Conservation (phyloP, 2,113 vertebrate species). For the Caranx melampygus region DNA sequence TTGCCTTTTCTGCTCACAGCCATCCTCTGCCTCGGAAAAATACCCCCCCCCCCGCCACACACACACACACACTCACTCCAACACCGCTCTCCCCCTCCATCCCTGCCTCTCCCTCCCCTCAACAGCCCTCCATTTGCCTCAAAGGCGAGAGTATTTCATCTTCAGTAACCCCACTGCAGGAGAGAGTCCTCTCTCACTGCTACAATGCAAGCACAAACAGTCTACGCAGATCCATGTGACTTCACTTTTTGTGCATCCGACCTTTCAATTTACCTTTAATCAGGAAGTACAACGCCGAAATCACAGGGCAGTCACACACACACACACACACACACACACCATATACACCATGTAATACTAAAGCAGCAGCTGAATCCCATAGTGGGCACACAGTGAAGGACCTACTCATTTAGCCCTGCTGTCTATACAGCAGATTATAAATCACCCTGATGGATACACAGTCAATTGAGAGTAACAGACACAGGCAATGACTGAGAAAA, state of each 20-base stretch:
- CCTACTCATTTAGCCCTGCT: constrained; percentile 55
- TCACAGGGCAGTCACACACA: not conserved
- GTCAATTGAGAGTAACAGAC: constrained; percentile 68
- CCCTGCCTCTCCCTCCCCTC: constrained; percentile 23
- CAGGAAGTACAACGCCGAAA: constrained; percentile 4
- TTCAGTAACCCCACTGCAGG: constrained; percentile 52
- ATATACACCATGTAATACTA: not conserved
- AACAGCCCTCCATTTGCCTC: constrained; percentile 57
- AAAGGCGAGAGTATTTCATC: constrained; percentile 60
- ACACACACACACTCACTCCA: not conserved
- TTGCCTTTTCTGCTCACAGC: constrained; percentile 52
- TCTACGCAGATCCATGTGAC: not conserved
- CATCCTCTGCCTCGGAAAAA: constrained; percentile 57
- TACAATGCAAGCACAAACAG: constrained; percentile 28
- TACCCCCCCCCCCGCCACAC: not conserved
- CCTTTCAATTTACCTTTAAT: constrained; percentile 8
- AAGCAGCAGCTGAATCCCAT: not conserved
- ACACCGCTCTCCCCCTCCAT: constrained; percentile 6
- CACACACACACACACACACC: not conserved
- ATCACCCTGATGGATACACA: constrained; percentile 76
- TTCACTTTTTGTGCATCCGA: not conserved
- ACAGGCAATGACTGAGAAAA: constrained; percentile 63
- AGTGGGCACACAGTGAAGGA: constrained; percentile 23
- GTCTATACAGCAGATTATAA: constrained; percentile 66
- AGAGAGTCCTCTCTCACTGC: constrained; percentile 40